Evolutionary conservation across 1,140 invertebrate genomes (phyloP), one percentile per base, ranked within the genome.

Genomic region (Macrotrachela quadricornifera): DNA sequence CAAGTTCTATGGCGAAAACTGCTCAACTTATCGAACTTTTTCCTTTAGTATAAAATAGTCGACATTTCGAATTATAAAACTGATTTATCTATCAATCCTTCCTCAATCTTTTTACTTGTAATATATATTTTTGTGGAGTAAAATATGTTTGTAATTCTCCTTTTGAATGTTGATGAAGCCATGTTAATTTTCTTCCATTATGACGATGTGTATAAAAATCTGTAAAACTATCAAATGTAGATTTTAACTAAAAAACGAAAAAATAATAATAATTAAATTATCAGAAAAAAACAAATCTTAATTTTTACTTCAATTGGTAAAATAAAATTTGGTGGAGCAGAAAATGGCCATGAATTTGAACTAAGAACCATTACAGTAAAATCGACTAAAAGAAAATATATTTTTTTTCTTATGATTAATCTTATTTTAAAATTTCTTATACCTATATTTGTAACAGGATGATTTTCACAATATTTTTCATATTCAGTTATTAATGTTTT

Each of bases 141-240:
- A 87, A 94, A 71, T 92, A 90, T 46, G 90, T 92, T 57, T 84
- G 78, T 10, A 99, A 71, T 71, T 97, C 92, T 36, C 92, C 92
- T 73, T 95, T 94, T 52, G 85, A 94, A 81, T 94, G 88, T 63
- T 92, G 84, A 66, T 91, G 94, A 17, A 96, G 71, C 91, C 90
- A 99, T 71, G 86, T 91, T 18, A 99, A 75, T 70, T 96, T 96
- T 50, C 92, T 77, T 11, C 92, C 92, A 57, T 82, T 92, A 71
- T 97, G 90, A 60, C 88, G 83, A 48, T 79, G 80, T 60, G 83
- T 83, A 68, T 97, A 99, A 72, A 96, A 99, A 49, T 79, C 79
- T 17, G 83, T 88, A 71, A 96, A 96, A 59, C 85, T 78, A 66
- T 88, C 82, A 30, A 30, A 30, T 30, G 21, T 30, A 4, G 21